Base-by-base conservation (phyloP, 2,113 vertebrate species). In the rat (Rattus norvegicus) region DNA sequence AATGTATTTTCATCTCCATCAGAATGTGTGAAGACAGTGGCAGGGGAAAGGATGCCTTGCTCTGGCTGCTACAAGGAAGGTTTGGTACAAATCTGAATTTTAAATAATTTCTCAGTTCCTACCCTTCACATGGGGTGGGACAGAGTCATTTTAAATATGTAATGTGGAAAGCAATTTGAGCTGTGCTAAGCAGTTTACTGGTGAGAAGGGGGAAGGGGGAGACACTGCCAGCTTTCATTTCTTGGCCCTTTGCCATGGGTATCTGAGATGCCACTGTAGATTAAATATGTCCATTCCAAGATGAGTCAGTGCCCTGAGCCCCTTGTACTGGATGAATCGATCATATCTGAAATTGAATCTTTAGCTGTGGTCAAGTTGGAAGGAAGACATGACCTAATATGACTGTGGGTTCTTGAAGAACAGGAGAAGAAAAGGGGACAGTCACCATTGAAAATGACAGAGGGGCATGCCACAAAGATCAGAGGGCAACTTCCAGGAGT, bases 41-140 rank as follows among this genome's bases (percentile, higher is more conserved):
- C 56, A 87, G 54, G 92, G n/a, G 33, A 52, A 83, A 76, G 63
- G 2, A 0, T 43, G 63, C 65, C 59, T 91, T 54, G 43, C 24
- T 10, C 79, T 95, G 33, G 36, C 54, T 97, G 28, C 56, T 70
- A 56, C 69, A 93, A 77, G 95, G 69, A 52, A 85, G 26, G 11
- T 39, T 95, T 94, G 80, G 47, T 63, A 59, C 30, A 56, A 91
- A 94, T 91, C n/a, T 90, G 56, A 91, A 90, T 96, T 96, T 94
- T 72, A 95, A 92, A 90, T 80, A 72, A 65, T 70, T 76, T 94
- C 75, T 92, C 63, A 16, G 11, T 92, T 94, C 52, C 61, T 79
- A 47, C 43, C 61, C 67, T 92, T 95, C 72, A 24, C 33, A 94
- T 36, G 19, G 26, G 22, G 36, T 47, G 91, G 75, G 33, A 22